phyloP scores from a whole-genome alignment of 2,888 invertebrate species.

The Tetranychus piercei region DNA sequence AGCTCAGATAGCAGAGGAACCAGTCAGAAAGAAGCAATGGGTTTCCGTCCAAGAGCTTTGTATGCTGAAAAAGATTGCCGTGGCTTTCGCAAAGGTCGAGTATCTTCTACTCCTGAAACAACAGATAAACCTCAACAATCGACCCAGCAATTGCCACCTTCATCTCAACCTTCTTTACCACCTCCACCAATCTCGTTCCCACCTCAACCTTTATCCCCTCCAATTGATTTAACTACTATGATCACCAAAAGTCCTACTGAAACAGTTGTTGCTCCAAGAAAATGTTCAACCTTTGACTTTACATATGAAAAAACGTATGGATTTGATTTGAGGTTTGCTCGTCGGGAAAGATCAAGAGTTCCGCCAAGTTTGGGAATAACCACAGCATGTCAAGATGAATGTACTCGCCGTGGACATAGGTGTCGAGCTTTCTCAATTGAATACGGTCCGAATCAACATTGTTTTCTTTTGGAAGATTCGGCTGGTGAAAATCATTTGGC shows the following conservation, averaged over 20 bases:
- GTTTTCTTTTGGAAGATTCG: constrained; percentile 34
- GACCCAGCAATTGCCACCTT: not conserved
- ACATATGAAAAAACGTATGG: constrained; percentile 28
- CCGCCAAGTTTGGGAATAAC: constrained; percentile 25
- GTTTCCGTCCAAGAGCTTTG: constrained; percentile 42
- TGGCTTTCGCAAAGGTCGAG: constrained; percentile 19
- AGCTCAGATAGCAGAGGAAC: constrained; percentile 51
- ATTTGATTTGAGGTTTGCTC: constrained; percentile 25
- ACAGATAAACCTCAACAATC: not conserved
- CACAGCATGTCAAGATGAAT: constrained; percentile 26
- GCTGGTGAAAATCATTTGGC: constrained; percentile 32
- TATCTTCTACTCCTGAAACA: not conserved
- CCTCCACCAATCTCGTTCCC: not conserved
- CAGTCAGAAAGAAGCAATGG: constrained; percentile 31
- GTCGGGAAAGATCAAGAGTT: constrained; percentile 23
- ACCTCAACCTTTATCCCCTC: not conserved
- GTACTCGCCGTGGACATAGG: constrained; percentile 25
- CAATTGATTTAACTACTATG: not conserved
- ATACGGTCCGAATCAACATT: constrained; percentile 30
- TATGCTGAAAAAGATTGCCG: constrained; percentile 50
- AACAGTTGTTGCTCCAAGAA: not conserved
- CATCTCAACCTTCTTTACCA: not conserved
- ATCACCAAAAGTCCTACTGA: not conserved
- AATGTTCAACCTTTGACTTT: constrained; percentile 25
- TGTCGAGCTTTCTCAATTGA: constrained; percentile 27